These are phyloP conservation scores for Monochamus saltuarius DNA, from an alignment of 1,140 invertebrate genomes.

Conservation along the genomic window DNA sequence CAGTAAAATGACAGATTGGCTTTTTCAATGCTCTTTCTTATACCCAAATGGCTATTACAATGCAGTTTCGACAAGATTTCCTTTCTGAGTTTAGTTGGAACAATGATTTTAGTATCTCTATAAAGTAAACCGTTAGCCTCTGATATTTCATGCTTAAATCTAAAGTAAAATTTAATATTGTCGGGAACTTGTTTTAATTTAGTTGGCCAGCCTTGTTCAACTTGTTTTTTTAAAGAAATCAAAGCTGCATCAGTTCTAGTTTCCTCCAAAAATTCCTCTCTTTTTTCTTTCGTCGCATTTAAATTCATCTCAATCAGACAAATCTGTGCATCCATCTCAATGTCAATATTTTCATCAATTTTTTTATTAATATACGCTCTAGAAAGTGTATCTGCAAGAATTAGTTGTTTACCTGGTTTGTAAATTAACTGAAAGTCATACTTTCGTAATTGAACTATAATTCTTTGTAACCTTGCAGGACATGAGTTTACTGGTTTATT, in stretches of 20 bases:
- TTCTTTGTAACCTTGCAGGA: constrained; percentile 33
- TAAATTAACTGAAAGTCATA: constrained; percentile 36
- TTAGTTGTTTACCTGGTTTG: constrained; percentile 40
- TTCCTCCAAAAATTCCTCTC: constrained; percentile 9
- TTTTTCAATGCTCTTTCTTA: constrained; percentile 19
- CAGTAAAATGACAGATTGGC: constrained; percentile 27
- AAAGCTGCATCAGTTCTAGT: constrained; percentile 19
- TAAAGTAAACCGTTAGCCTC: constrained; percentile 22
- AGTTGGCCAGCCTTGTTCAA: constrained; percentile 27
- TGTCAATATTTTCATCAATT: constrained; percentile 24
- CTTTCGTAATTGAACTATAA: constrained; percentile 28
- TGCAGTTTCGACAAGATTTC: constrained; percentile 29
- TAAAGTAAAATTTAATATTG: constrained; percentile 24
- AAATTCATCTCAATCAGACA: constrained; percentile 24
- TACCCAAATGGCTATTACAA: constrained; percentile 25
- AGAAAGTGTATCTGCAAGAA: constrained; percentile 47
- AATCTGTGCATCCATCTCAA: constrained; percentile 24
- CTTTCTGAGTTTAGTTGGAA: constrained; percentile 6
- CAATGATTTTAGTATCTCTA: constrained; percentile 11
- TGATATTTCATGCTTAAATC: constrained; percentile 26
- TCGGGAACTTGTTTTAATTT: constrained; percentile 16
- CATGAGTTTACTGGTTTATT: constrained; percentile 33
- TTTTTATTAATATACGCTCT: constrained; percentile 17
- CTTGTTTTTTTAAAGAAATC: constrained; percentile 17
- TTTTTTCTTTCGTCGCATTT: constrained; percentile 25